Evolutionary conservation across 2,113 vertebrate genomes (phyloP).

Genomic region (Petroica traversi): DNA sequence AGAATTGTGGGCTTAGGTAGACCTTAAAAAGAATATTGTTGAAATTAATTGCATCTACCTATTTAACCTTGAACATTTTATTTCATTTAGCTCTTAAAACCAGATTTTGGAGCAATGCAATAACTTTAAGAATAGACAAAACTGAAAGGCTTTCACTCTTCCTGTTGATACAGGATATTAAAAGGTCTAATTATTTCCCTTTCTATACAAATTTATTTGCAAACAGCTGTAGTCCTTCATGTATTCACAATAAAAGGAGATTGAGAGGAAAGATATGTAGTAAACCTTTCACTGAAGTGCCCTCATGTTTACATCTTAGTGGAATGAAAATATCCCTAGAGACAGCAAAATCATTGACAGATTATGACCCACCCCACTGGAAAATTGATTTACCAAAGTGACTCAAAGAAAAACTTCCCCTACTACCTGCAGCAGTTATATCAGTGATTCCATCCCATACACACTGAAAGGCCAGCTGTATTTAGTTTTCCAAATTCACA

Average conservation of each 20-base stretch:
- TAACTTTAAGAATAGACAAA: not conserved
- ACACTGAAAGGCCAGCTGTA: not conserved
- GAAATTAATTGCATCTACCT: not conserved
- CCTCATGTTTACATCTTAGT: not conserved
- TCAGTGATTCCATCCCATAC: not conserved
- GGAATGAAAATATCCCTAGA: not conserved
- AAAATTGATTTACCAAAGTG: not conserved
- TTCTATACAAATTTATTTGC: not conserved
- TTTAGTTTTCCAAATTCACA: not conserved
- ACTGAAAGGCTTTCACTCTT: not conserved
- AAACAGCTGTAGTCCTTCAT: not conserved
- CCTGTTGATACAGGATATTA: not conserved
- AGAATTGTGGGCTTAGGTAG: not conserved
- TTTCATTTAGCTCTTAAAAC: not conserved
- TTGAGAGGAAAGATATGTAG: not conserved
- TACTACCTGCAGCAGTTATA: not conserved
- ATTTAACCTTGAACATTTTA: not conserved
- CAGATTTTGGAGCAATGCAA: not conserved
- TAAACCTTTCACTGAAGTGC: not conserved
- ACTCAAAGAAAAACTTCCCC: not conserved
- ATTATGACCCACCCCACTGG: not conserved
- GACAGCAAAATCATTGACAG: not conserved
- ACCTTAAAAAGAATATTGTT: not conserved
- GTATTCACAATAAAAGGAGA: not conserved
- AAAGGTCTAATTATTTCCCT: not conserved